These are phyloP conservation scores for Morbakka virulenta DNA, from an alignment of 30 jellyfish, hydroid and myxozoan genomes.

Conservation along the genomic window DNA sequence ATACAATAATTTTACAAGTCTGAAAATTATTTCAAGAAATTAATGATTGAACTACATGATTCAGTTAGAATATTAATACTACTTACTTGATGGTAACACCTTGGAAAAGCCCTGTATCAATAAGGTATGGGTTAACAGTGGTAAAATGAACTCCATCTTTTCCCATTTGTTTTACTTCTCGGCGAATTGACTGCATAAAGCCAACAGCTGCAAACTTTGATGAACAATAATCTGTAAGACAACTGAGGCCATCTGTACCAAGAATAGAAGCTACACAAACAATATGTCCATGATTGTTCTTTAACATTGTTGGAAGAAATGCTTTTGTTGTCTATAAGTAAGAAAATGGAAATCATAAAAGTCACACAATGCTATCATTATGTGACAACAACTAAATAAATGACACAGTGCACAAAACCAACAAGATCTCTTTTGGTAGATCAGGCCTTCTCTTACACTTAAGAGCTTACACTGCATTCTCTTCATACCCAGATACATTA, in stretches of 20 bases:
- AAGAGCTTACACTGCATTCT: too few relatives aligned
- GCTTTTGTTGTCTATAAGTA: slow-evolving; percentile 50
- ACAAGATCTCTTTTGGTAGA: too few relatives aligned
- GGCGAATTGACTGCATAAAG: slow-evolving; percentile 85
- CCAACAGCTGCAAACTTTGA: slow-evolving; percentile 87
- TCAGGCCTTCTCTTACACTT: too few relatives aligned
- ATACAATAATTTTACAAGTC: too few relatives aligned
- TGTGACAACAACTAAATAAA: too few relatives aligned
- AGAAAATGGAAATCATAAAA: background rate
- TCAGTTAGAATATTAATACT: too few relatives aligned
- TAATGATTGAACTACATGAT: too few relatives aligned
- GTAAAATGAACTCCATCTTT: slow-evolving; percentile 74
- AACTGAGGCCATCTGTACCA: slow-evolving; percentile 71
- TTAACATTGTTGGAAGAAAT: slow-evolving; percentile 86
- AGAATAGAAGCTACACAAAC: slow-evolving; percentile 85
- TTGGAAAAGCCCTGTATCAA: slow-evolving; percentile 74
- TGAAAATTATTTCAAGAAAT: too few relatives aligned
- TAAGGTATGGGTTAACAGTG: slow-evolving; percentile 74
- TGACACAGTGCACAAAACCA: too few relatives aligned
- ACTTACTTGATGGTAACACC: slow-evolving; percentile 75
- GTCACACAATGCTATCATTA: background rate
- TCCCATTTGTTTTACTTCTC: slow-evolving; percentile 66
- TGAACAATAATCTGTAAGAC: slow-evolving; percentile 83
- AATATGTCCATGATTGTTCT: slow-evolving; percentile 81
- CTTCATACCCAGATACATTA: too few relatives aligned